phyloP scores from a whole-genome alignment of 2,888 invertebrate species.

The Stenodema calcarata region DNA sequence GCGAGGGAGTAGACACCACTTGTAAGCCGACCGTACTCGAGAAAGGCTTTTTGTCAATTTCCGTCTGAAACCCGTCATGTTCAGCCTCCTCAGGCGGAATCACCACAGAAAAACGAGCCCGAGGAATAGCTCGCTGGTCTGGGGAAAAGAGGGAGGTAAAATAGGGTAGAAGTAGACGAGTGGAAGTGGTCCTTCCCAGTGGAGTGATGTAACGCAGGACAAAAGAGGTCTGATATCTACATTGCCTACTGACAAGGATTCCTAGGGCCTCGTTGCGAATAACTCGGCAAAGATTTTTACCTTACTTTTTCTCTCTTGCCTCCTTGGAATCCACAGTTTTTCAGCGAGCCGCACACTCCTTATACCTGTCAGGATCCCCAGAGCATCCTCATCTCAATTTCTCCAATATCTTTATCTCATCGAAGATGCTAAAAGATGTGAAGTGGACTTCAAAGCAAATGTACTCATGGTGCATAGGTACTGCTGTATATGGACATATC shows the following conservation, averaged over 20 bases:
- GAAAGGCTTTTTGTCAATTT: background rate
- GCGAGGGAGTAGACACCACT: background rate
- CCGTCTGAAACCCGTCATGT: background rate
- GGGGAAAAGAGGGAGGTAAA: background rate
- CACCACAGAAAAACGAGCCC: background rate
- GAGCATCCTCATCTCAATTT: too few species aligned
- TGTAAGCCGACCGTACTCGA: background rate
- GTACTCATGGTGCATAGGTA: too few species aligned
- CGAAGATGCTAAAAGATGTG: too few species aligned
- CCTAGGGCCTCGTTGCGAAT: background rate
- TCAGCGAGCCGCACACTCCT: background rate
- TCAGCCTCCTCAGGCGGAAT: background rate
- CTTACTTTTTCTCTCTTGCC: background rate
- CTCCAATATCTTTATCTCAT: too few species aligned
- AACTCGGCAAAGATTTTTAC: background rate
- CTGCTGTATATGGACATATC: too few species aligned
- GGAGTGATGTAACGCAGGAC: conserved; percentile 8
- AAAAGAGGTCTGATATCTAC: conserved; percentile 15
- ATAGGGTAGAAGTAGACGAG: conserved; percentile 15
- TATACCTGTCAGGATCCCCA: background rate
- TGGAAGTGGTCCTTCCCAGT: background rate
- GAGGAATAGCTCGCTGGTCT: background rate
- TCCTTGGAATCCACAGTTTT: background rate
- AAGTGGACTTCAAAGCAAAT: too few species aligned
- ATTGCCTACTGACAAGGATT: background rate